A percentile compares a stretch with the other conserved stretches of the same genome.
phyloP scores from a whole-genome alignment of 2,888 invertebrate species.

The Hecatera dysodea region DNA sequence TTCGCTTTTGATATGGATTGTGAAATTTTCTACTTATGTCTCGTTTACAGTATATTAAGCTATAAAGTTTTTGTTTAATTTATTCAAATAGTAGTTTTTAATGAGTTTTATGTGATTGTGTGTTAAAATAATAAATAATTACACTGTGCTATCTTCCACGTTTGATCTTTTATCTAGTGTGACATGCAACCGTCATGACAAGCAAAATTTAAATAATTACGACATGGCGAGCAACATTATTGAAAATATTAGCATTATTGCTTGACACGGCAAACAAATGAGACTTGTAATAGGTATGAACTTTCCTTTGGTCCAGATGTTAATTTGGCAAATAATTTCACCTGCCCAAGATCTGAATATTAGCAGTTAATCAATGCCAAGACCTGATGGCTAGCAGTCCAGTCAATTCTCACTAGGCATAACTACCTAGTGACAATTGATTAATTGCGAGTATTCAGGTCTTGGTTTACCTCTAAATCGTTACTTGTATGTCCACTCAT shows the following conservation, averaged over 20 bases:
- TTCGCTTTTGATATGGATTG: constrained; percentile 40
- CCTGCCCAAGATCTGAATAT: constrained; percentile 1
- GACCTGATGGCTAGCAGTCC: too few species aligned
- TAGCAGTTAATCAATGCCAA: constrained; percentile 16
- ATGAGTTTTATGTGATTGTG: not conserved
- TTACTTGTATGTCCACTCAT: constrained; percentile 23
- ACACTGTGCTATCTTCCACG: not conserved
- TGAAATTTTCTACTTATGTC: constrained; percentile 16
- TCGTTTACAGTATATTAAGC: not conserved
- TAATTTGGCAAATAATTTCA: constrained; percentile 5
- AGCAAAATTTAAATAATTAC: constrained; percentile 20
- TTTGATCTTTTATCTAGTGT: constrained; percentile 8
- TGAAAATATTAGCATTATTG: constrained; percentile 36
- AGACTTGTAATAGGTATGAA: constrained; percentile 10
- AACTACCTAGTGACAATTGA: too few species aligned
- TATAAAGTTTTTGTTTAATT: not conserved
- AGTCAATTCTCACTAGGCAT: constrained; percentile 10
- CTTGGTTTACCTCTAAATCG: constrained; percentile 7
- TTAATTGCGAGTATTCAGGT: too few species aligned
- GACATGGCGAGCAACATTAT: constrained; percentile 22
- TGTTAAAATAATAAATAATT: not conserved
- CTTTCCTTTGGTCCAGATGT: constrained; percentile 37
- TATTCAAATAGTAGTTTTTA: not conserved
- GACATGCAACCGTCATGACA: constrained; percentile 19
- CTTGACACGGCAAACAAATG: constrained; percentile 30